Evolutionary conservation across 2,888 invertebrate species (phyloP).

Genomic region (Agrotis ipsilon): DNA sequence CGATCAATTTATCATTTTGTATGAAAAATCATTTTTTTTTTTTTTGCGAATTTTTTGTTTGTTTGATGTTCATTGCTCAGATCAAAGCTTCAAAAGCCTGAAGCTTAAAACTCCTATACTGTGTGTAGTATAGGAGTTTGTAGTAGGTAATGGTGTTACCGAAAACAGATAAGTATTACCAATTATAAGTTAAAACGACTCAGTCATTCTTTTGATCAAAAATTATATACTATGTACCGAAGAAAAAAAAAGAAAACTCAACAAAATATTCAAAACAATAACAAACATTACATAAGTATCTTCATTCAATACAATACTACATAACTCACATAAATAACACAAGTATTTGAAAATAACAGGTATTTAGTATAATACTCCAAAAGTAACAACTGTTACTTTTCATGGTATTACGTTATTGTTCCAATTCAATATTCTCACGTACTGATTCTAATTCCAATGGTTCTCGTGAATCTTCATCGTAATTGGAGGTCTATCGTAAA

Average conservation of each 20-base stretch:
- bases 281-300: constrained; percentile 37
- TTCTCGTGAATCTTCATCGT: constrained; percentile 45
- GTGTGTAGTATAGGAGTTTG: too few species aligned
- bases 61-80: too few species aligned
- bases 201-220: too few species aligned
- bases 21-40: too few species aligned
- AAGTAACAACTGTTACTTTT: constrained; percentile 44
- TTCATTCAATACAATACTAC: constrained; percentile 20
- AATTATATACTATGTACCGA: too few species aligned
- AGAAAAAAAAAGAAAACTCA: neutral
- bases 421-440: constrained; percentile 48
- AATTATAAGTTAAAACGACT: too few species aligned
- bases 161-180: too few species aligned
- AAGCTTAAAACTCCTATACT: too few species aligned
- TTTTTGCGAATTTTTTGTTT: too few species aligned
- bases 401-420: constrained; percentile 49
- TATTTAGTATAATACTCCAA: constrained; percentile 8
- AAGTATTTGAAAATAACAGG: constrained; percentile 34
- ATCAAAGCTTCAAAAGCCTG: too few species aligned
- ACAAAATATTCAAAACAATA: constrained; percentile 21
- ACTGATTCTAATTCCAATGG: constrained; percentile 25
- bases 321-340: constrained; percentile 13
- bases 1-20: too few species aligned
- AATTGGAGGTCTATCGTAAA: constrained; percentile 48
- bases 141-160: too few species aligned